Base-by-base conservation (phyloP, 2,797 vertebrate species). In the Poeciliopsis gracilis region DNA sequence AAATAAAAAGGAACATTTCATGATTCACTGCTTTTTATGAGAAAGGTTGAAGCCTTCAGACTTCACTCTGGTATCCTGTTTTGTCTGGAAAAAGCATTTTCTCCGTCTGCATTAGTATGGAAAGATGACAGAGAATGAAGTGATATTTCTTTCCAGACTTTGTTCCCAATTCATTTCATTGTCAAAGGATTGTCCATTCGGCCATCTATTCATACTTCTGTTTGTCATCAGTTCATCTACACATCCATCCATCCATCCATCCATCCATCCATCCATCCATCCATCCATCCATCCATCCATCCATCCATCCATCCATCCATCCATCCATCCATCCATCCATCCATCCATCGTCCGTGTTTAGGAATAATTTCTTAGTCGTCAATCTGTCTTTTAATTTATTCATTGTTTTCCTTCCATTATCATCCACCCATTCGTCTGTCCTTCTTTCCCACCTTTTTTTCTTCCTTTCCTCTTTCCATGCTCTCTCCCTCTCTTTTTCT, bases 11-110 rank as follows among this genome's bases (percentile, higher is more conserved):
- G 13, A 49, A 43, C n/a, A 23, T 41, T 63, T 43, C 30, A 15
- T 69, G 28, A 45, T 53, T 16, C 25, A n/a, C 9, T 30, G 41
- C 25, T 66, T 18, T 55, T 46, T 28, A n/a, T 47, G 73, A 47
- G 18, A 38, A 47, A 69, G 30, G 36, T 49, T 77, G 15, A 61
- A 80, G 63, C 83, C 66, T 15, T 61, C 45, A 76, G 55, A 47
- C 66, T 77, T 18, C 38, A 49, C 46, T 25, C 53, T 47, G 33
- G 4, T 20, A 41, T 41, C 63, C 36, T 41, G 20, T 36, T 67
- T 67, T 67, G 63, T 67, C 36, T 66, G 33, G 9, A n/a, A 16
- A n/a, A 25, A 13, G 23, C 45, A 15, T 67, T 67, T 41, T 36
- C 3, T 25, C 11, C n/a, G 2, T 25, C 63, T 67, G 33, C 3